These are phyloP conservation scores for Tretioscincus oriximinensis DNA, from an alignment of 2,113 vertebrate species.

Conservation along the genomic window DNA sequence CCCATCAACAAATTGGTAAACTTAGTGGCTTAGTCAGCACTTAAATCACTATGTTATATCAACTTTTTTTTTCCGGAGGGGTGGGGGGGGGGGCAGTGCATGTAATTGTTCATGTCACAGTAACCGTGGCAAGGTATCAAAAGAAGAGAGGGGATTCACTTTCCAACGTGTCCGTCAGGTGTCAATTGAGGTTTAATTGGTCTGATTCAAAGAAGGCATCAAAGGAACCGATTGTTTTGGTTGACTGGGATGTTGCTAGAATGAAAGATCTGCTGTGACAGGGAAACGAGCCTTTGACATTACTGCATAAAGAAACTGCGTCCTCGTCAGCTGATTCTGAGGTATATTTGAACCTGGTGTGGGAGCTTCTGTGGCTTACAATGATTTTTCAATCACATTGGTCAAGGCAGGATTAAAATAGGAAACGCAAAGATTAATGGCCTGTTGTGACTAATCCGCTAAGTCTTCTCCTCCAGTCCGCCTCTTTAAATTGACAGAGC, in stretches of 20 bases:
- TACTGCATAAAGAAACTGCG: slow-evolving; percentile 46
- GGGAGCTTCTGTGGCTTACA: slow-evolving; percentile 58
- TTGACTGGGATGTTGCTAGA: background rate
- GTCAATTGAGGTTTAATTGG: background rate
- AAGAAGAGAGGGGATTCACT: background rate
- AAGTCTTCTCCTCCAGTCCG: slow-evolving; percentile 62
- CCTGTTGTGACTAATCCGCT: slow-evolving; percentile 75
- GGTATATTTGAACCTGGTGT: slow-evolving; percentile 44
- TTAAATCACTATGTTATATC: background rate
- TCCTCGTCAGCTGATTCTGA: slow-evolving; percentile 45
- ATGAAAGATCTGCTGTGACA: slow-evolving; percentile 20
- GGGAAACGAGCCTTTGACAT: background rate
- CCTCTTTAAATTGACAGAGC: slow-evolving; percentile 67
- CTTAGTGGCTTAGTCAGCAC: background rate
- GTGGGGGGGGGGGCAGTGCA: background rate
- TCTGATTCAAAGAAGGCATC: background rate
- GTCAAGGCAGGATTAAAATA: slow-evolving; percentile 72
- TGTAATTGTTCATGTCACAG: background rate
- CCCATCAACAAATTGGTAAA: background rate
- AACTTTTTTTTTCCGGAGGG: too few species aligned
- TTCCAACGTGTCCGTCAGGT: background rate
- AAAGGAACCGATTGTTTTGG: background rate
- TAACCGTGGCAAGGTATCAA: background rate
- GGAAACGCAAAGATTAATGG: slow-evolving; percentile 76
- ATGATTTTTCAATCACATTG: slow-evolving; percentile 61